phyloP scores from a whole-genome alignment of 2,888 invertebrate genomes.

The Orthosia gothica region DNA sequence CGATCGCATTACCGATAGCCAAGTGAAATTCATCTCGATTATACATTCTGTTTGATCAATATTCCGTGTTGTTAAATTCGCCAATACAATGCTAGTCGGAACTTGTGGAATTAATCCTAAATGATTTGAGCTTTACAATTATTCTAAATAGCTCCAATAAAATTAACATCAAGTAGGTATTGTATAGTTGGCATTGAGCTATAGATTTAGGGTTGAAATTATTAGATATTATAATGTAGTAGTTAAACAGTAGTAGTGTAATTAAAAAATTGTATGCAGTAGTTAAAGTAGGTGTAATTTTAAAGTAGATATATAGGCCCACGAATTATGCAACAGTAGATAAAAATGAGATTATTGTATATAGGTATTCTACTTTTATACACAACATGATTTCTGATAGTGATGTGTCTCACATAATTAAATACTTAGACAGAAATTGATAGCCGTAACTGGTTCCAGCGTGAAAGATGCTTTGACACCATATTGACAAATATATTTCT shows the following conservation, averaged over 20 bases:
- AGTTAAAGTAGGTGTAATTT: neutral
- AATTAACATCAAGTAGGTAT: constrained; percentile 22
- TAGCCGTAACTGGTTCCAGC: neutral
- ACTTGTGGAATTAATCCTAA: constrained; percentile 30
- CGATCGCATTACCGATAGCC: constrained; percentile 21
- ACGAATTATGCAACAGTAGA: neutral
- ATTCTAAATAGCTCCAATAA: neutral
- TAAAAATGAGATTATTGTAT: neutral
- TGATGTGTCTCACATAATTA: too few relatives aligned
- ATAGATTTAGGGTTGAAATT: neutral
- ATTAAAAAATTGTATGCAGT: too few relatives aligned
- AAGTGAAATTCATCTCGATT: constrained; percentile 45
- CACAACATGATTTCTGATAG: neutral
- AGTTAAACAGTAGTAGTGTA: too few relatives aligned
- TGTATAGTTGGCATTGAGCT: neutral
- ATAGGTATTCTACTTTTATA: neutral
- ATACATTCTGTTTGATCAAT: constrained; percentile 53
- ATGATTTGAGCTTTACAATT: constrained; percentile 10
- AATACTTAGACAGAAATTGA: neutral
- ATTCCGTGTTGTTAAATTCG: constrained; percentile 26
- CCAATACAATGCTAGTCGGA: constrained; percentile 24
- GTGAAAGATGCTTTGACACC: neutral
- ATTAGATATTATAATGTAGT: too few relatives aligned
- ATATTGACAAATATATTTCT: neutral
- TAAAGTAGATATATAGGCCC: neutral